These are phyloP conservation scores for Bagarius yarrelli DNA, from an alignment of 2,113 vertebrate genomes.

Conservation along the genomic window DNA sequence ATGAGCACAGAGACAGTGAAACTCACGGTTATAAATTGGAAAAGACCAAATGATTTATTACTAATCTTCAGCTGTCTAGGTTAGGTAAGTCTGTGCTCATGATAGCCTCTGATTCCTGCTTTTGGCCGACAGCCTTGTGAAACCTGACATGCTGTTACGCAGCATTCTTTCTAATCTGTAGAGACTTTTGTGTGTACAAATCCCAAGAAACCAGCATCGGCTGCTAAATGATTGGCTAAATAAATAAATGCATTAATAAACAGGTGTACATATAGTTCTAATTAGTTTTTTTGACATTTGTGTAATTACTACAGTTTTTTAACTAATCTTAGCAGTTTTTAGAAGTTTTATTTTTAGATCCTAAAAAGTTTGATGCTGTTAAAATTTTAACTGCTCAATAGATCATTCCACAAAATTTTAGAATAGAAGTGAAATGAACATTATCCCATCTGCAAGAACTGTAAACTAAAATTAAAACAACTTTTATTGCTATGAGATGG, in stretches of 20 bases:
- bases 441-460: neutral
- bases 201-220: too few species aligned
- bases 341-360: too few species aligned
- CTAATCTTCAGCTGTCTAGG: neutral
- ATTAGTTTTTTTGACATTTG: too few species aligned
- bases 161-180: too few species aligned
- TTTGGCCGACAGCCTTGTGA: neutral
- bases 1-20: neutral
- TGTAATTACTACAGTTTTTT: too few species aligned
- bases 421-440: neutral
- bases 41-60: neutral
- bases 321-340: too few species aligned
- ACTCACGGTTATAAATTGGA: too few species aligned
- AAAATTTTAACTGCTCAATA: neutral
- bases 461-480: neutral
- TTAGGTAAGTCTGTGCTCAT: neutral
- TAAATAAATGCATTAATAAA: too few species aligned
- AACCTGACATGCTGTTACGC: neutral
- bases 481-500: slow-evolving; percentile 13
- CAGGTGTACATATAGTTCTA: too few species aligned
- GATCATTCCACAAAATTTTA: neutral
- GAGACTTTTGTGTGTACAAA: too few species aligned
- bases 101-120: neutral
- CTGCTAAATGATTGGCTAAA: too few species aligned
- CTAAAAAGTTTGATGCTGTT: neutral